Base-by-base conservation (phyloP, 2,888 invertebrate species). In the Andrena bicolor region DNA sequence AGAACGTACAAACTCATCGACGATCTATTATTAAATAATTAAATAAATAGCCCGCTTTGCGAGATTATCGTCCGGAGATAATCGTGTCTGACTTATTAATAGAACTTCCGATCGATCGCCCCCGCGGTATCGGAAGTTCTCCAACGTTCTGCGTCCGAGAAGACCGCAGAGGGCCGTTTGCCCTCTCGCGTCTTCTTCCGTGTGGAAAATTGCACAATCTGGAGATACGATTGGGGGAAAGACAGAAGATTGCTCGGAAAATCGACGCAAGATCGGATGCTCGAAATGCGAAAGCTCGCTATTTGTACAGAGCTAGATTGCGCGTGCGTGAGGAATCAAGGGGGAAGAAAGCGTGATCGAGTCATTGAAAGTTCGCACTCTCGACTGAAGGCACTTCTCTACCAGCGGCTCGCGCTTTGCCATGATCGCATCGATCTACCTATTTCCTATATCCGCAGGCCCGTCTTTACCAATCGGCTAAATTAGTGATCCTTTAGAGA, bases 11-110 rank as follows among this genome's bases (percentile, higher is more conserved):
- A 88, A 88, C 82, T 51, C 69, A 48, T 79, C 70, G 74, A 69
- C 78, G 53, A 53, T 76, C 72, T 86, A 86, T 61, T 83, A 84
- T 88, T 85, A 86, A 88, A 86, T 88, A 83, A 83, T 83, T 74
- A 79, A 81, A 86, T 70, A 76, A 56, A 79, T 82, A 82, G 75
- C 86, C 75, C 84, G 82, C 82, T 84, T 71, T 78, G 72, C 70
- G 77, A 74, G 74, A 86, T 86, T 80, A 84, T 86, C 82, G 66
- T 56, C 70, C 60, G 76, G 72, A n/a, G 77, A 86, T 82, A 86
- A 86, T 68, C 72, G 77, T 61, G 73, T 76, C 60, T 73, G 71
- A 68, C 63, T 82, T 86, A 86, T 84, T 86, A 86, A 86, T 86
- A 86, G 86, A 82, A 86, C 71, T 66, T 76, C 75, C 77, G 75